Evolutionary conservation across 2,888 invertebrate genomes (phyloP).

Genomic region (Microctonus hyperodae): DNA sequence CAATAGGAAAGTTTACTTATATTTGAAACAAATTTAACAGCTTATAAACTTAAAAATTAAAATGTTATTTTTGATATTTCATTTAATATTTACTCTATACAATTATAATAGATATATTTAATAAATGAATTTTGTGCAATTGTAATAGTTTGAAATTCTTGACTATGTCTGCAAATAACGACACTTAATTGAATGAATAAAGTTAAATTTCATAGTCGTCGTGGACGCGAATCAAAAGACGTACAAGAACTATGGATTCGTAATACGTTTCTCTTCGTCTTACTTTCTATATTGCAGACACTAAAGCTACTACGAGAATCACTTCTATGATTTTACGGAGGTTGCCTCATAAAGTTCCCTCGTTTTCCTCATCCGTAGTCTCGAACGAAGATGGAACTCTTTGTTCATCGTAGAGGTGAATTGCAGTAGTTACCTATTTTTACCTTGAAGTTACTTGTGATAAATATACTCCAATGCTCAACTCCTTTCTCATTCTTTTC

Average conservation of each 20-base stretch:
- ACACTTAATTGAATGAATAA: background rate
- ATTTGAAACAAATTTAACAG: too few species aligned
- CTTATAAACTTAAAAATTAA: too few species aligned
- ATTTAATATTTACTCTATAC: too few species aligned
- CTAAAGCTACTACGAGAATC: conserved; percentile 36
- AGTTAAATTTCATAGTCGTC: background rate
- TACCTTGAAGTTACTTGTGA: conserved; percentile 5
- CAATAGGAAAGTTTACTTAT: too few species aligned
- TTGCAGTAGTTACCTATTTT: background rate
- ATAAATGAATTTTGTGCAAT: background rate
- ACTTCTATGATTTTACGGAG: conserved; percentile 38
- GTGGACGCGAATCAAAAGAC: background rate
- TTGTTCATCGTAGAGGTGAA: background rate
- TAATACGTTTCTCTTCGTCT: conserved; percentile 32
- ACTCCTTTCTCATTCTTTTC: background rate
- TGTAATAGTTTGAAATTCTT: background rate
- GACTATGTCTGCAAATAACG: background rate
- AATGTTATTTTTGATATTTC: too few species aligned
- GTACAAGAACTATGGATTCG: conserved; percentile 19
- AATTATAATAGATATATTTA: background rate
- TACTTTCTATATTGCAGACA: conserved; percentile 13
- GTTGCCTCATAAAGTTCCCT: conserved; percentile 37
- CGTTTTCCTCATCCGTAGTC: background rate
- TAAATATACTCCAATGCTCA: conserved; percentile 13
- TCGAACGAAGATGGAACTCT: background rate